These are phyloP conservation scores for Eupithecia subumbrata DNA, from an alignment of 2,888 invertebrate species.

Conservation along the genomic window DNA sequence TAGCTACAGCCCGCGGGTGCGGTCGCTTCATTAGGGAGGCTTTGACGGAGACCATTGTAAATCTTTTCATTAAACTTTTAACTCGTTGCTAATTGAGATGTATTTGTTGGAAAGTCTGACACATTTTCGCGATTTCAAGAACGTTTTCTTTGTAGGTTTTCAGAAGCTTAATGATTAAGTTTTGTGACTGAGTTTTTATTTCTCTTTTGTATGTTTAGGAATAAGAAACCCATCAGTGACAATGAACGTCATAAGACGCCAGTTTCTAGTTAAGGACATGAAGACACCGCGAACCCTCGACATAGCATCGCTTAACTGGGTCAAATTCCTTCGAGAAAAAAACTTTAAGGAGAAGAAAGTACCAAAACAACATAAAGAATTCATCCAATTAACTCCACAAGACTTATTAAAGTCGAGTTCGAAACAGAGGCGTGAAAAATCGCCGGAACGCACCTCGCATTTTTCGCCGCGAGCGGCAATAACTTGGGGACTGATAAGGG, in stretches of 20 bases:
- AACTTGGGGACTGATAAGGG: slow-evolving; percentile 52
- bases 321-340: slow-evolving; percentile 22
- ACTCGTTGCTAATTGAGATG: slow-evolving; percentile 35
- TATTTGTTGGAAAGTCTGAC: slow-evolving; percentile 14
- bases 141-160: background rate
- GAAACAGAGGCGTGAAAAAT: slow-evolving; percentile 47
- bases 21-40: slow-evolving; percentile 27
- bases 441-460: slow-evolving; percentile 43
- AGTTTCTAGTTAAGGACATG: background rate
- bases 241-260: background rate
- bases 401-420: slow-evolving; percentile 44
- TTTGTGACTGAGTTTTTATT: background rate
- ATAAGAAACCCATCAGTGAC: background rate
- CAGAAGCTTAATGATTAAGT: background rate
- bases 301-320: slow-evolving; percentile 7
- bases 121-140: slow-evolving; percentile 2
- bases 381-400: slow-evolving; percentile 41
- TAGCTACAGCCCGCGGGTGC: slow-evolving; percentile 9
- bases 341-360: slow-evolving; percentile 22
- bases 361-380: slow-evolving; percentile 36
- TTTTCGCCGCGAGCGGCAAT: slow-evolving; percentile 43
- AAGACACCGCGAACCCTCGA: background rate
- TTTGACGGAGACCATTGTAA: slow-evolving; percentile 31
- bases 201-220: background rate
- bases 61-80: slow-evolving; percentile 42